These are phyloP conservation scores for Pantherophis alleghaniensis DNA, from an alignment of 2,797 vertebrate genomes.

Conservation along the genomic window DNA sequence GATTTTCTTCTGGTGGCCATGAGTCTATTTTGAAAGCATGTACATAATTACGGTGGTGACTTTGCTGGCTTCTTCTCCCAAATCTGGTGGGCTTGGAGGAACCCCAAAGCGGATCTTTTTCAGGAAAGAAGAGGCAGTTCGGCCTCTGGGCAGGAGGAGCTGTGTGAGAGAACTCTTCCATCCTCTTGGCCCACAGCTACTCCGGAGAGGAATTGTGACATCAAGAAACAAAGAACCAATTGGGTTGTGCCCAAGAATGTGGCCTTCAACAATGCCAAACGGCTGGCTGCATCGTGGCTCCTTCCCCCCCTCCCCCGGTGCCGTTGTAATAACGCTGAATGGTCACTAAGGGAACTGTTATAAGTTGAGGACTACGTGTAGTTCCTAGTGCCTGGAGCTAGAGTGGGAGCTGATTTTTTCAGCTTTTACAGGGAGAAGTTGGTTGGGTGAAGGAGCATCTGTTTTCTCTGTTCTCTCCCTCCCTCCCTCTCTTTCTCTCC, in stretches of 20 bases:
- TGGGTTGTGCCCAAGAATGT: not conserved
- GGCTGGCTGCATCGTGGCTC: not conserved
- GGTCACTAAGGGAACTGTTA: not conserved
- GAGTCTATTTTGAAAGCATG: not conserved
- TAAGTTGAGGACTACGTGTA: not conserved
- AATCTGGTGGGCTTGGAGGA: not conserved
- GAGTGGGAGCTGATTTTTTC: not conserved
- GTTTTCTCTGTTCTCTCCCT: not conserved
- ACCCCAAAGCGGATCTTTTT: not conserved
- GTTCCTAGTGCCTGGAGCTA: too few species aligned
- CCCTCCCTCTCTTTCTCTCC: too few species aligned
- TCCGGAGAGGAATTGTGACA: conserved; percentile 5
- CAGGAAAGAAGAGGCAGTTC: not conserved
- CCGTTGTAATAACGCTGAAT: not conserved
- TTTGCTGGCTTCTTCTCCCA: not conserved
- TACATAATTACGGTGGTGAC: not conserved
- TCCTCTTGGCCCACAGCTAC: not conserved
- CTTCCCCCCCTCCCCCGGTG: too few species aligned
- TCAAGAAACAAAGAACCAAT: not conserved
- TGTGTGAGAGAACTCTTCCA: not conserved
- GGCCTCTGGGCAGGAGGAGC: not conserved
- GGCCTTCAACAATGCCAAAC: not conserved
- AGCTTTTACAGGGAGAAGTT: not conserved
- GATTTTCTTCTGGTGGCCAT: not conserved
- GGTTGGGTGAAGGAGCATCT: not conserved